phyloP scores from a whole-genome alignment of 2,797 vertebrate species.

The Lepidocolaptes lacrymiger region DNA sequence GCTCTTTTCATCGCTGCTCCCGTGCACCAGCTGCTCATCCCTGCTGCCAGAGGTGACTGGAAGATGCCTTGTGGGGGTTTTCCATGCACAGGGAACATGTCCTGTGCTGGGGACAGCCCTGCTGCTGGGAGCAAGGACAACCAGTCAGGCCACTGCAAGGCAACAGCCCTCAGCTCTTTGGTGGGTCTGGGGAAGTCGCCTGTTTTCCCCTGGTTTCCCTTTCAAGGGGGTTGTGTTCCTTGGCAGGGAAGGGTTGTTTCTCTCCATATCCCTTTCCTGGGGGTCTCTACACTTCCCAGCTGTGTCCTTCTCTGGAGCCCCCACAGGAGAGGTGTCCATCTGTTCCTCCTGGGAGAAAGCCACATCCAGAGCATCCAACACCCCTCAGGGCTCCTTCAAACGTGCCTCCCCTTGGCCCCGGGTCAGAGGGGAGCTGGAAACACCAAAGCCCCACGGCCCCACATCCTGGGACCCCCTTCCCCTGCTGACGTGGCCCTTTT shows the following conservation, averaged over 20 bases:
- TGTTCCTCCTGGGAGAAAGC: background rate
- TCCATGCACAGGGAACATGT: rapidly evolving
- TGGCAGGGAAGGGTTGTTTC: background rate
- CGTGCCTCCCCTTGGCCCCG: rapidly evolving
- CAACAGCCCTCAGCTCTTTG: background rate
- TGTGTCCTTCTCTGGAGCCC: rapidly evolving
- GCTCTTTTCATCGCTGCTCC: background rate
- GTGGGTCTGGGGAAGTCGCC: background rate
- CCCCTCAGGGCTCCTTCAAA: rapidly evolving
- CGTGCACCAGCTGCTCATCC: conserved; percentile 27
- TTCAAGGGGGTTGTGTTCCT: background rate
- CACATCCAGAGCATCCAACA: background rate
- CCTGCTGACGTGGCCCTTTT: rapidly evolving
- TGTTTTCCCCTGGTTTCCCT: background rate
- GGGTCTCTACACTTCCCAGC: background rate
- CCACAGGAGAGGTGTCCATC: rapidly evolving
- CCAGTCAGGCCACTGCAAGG: background rate
- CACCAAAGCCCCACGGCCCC: rapidly evolving
- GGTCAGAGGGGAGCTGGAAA: background rate
- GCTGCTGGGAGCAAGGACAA: background rate
- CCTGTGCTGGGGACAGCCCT: background rate
- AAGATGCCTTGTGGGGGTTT: background rate
- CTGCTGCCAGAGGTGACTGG: background rate
- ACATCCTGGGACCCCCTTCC: background rate
- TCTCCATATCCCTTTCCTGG: background rate